A percentile compares a stretch with the other conserved stretches of the same genome.
Evolutionary conservation across 2,888 invertebrate species (phyloP).

Genomic region (Homarus gammarus): DNA sequence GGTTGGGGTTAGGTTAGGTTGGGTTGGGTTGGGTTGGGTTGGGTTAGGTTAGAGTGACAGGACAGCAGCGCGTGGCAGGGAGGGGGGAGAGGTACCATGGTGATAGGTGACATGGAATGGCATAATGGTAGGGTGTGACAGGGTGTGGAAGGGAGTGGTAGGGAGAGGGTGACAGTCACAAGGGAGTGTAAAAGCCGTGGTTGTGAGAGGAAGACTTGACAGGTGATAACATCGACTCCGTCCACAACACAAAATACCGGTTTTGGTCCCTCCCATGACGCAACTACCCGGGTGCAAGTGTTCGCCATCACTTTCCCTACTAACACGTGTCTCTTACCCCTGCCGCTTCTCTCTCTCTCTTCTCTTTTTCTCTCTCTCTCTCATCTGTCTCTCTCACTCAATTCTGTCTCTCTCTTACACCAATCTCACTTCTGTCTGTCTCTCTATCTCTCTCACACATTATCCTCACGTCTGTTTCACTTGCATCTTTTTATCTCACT

Average conservation of each 20-base stretch:
- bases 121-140: neutral
- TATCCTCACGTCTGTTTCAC: neutral
- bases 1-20: neutral
- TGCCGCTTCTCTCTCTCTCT: neutral
- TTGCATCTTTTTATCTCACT: neutral
- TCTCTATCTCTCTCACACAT: slow-evolving; percentile 8
- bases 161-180: neutral
- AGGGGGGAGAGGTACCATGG: neutral
- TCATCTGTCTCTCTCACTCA: neutral
- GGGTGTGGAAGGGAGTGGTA: neutral
- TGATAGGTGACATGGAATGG: neutral
- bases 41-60: neutral
- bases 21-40: neutral
- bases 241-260: slow-evolving; percentile 22
- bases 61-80: neutral
- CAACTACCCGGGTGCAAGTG: neutral
- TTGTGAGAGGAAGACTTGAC: neutral
- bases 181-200: neutral
- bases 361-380: neutral
- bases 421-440: slow-evolving; percentile 23
- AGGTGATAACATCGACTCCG: slow-evolving; percentile 10
- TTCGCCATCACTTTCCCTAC: slow-evolving; percentile 10
- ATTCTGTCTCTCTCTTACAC: neutral
- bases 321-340: slow-evolving; percentile 8
- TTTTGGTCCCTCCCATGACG: slow-evolving; percentile 31